Percentiles rank a stretch among this genome's conserved stretches.
Conservation (phyloP, 2,888 invertebrate genomes). For the Euzetes globulus region DNA sequence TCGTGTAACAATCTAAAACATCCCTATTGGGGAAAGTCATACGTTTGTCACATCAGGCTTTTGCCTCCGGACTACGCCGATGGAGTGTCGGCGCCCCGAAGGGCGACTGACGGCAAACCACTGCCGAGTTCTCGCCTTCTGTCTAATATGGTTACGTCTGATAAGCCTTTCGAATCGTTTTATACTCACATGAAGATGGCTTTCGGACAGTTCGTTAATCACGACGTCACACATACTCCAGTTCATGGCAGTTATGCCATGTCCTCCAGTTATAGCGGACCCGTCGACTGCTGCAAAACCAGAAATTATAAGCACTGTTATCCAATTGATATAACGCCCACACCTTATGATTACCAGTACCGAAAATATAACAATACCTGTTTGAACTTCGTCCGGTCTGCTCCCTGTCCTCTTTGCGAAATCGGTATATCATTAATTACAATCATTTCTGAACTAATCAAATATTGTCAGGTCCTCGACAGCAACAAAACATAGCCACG, state of each 20-base stretch:
- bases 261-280: not conserved
- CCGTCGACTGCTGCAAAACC: conserved; percentile 33
- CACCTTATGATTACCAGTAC: conserved; percentile 35
- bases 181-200: conserved; percentile 94
- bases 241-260: not conserved
- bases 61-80: conserved; percentile 80
- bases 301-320: conserved; percentile 32
- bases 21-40: conserved; percentile 70
- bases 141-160: conserved; percentile 69
- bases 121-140: conserved; percentile 78
- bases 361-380: conserved; percentile 34
- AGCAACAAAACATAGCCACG: conserved; percentile 34
- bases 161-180: conserved; percentile 49
- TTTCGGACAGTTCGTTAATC: conserved; percentile 84
- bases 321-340: conserved; percentile 36
- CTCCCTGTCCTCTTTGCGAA: conserved; percentile 38
- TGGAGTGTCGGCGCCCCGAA: conserved; percentile 50
- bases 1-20: conserved; percentile 74
- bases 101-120: conserved; percentile 53
- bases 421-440: conserved; percentile 32
- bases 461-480: conserved; percentile 35
- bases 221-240: conserved; percentile 88
- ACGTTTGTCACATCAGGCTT: conserved; percentile 74
- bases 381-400: conserved; percentile 40
- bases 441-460: not conserved